These are phyloP conservation scores for Acanthococcus lagerstroemiae DNA, from an alignment of 2,888 invertebrate species.

Conservation along the genomic window DNA sequence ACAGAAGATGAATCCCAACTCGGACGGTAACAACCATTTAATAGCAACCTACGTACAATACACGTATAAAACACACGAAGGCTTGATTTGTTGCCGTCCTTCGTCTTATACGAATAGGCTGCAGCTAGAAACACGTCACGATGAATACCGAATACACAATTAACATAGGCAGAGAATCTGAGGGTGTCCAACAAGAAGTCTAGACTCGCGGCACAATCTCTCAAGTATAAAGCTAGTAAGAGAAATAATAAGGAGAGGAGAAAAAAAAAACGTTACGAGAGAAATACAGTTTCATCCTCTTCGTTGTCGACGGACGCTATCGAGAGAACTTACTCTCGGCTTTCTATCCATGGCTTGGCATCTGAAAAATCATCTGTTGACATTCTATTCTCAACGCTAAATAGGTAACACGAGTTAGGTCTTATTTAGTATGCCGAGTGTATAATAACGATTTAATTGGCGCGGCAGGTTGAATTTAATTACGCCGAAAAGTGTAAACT, in stretches of 20 bases:
- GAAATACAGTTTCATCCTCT: too few species aligned
- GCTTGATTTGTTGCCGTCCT: slow-evolving; percentile 27
- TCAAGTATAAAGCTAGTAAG: background rate
- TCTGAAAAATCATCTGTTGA: too few species aligned
- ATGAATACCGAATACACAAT: slow-evolving; percentile 25
- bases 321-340: too few species aligned
- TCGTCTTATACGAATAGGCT: slow-evolving; percentile 20
- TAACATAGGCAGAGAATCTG: slow-evolving; percentile 17
- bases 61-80: slow-evolving; percentile 11
- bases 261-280: background rate
- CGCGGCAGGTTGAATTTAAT: too few species aligned
- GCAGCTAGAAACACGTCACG: slow-evolving; percentile 21
- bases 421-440: too few species aligned
- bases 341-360: too few species aligned
- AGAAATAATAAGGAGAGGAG: background rate
- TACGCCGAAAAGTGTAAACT: too few species aligned
- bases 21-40: background rate
- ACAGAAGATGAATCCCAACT: background rate
- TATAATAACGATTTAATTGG: too few species aligned
- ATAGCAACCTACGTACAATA: slow-evolving; percentile 4
- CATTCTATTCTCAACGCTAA: too few species aligned
- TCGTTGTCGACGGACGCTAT: background rate
- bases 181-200: slow-evolving; percentile 22
- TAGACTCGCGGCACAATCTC: slow-evolving; percentile 16
- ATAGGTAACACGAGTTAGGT: too few species aligned